Percentiles rank a stretch among this genome's conserved stretches.
These are phyloP conservation scores for Geotrupes spiniger DNA, from an alignment of 2,888 invertebrate genomes.

Conservation along the genomic window DNA sequence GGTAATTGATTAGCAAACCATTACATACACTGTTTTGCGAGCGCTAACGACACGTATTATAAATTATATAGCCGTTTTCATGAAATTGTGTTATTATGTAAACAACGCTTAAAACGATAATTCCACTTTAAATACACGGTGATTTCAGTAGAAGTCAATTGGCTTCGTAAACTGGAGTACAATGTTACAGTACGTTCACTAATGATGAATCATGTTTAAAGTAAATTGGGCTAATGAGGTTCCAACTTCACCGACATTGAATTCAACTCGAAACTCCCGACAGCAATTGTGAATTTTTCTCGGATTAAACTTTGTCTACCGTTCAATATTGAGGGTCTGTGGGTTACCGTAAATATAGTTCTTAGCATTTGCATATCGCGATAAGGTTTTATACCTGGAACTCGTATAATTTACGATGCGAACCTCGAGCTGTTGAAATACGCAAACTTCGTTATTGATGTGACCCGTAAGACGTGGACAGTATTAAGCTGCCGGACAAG, in stretches of 20 bases:
- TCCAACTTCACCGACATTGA: slow-evolving; percentile 38
- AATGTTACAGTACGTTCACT: slow-evolving; percentile 39
- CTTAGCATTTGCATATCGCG: slow-evolving; percentile 5
- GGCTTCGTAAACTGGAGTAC: slow-evolving; percentile 47
- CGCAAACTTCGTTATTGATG: slow-evolving; percentile 32
- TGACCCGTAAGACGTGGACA: slow-evolving; percentile 25
- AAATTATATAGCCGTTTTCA: too few species aligned
- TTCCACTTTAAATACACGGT: slow-evolving; percentile 22
- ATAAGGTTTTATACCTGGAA: slow-evolving; percentile 1
- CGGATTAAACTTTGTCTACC: too few species aligned
- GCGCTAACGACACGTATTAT: too few species aligned
- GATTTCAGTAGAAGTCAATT: slow-evolving; percentile 43
- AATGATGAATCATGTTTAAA: slow-evolving; percentile 49
- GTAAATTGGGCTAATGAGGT: slow-evolving; percentile 49
- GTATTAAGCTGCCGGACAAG: slow-evolving; percentile 9
- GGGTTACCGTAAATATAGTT: not conserved
- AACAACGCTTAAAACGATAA: slow-evolving; percentile 5
- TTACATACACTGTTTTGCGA: too few species aligned
- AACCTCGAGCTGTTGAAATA: slow-evolving; percentile 27
- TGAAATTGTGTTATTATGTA: not conserved
- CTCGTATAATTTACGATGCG: slow-evolving; percentile 5
- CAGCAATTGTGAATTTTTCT: not conserved
- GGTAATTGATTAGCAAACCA: too few species aligned
- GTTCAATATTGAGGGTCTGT: not conserved
- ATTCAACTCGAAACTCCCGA: slow-evolving; percentile 28